A percentile compares a stretch with the other conserved stretches of the same genome.
Conservation (phyloP, 2,888 invertebrate species). For the Drosophila birchii region DNA sequence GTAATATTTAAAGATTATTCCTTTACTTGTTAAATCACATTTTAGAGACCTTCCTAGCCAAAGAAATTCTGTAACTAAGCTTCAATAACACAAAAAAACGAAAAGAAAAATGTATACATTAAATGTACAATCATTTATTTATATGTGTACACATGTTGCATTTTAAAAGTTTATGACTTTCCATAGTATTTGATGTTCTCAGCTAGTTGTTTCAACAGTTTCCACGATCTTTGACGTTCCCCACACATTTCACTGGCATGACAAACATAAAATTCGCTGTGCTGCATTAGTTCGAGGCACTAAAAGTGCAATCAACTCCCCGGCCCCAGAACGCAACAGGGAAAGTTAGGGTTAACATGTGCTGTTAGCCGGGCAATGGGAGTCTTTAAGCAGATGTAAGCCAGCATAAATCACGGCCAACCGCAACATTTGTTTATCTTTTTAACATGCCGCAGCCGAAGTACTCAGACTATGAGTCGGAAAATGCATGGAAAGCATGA, state of each 20-base stretch:
- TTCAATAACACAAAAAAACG: too few species aligned
- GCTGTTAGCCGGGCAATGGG: slow-evolving; percentile 17
- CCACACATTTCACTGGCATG: slow-evolving; percentile 35
- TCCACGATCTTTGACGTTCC: slow-evolving; percentile 8
- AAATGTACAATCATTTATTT: not conserved
- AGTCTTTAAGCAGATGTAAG: slow-evolving; percentile 41
- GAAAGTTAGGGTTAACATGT: slow-evolving; percentile 36
- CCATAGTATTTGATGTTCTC: not conserved
- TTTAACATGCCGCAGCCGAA: slow-evolving; percentile 46
- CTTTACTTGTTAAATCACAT: not conserved
- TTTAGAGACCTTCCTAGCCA: not conserved
- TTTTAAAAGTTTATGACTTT: not conserved
- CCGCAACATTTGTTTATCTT: slow-evolving; percentile 65
- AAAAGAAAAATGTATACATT: not conserved
- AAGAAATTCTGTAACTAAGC: not conserved
- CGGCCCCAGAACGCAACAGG: slow-evolving; percentile 12
- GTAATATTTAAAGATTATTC: too few species aligned
- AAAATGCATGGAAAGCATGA: too few species aligned
- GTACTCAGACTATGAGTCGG: slow-evolving; percentile 1
- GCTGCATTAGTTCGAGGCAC: slow-evolving; percentile 38
- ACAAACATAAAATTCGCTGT: slow-evolving; percentile 27
- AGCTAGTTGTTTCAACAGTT: not conserved
- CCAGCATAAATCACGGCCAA: slow-evolving; percentile 43
- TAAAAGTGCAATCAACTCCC: slow-evolving; percentile 24
- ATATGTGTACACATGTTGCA: not conserved